Percentiles rank a stretch among this genome's conserved stretches.
Evolutionary conservation across 2,888 invertebrate genomes (phyloP).

Genomic region (Mythimna pallens): DNA sequence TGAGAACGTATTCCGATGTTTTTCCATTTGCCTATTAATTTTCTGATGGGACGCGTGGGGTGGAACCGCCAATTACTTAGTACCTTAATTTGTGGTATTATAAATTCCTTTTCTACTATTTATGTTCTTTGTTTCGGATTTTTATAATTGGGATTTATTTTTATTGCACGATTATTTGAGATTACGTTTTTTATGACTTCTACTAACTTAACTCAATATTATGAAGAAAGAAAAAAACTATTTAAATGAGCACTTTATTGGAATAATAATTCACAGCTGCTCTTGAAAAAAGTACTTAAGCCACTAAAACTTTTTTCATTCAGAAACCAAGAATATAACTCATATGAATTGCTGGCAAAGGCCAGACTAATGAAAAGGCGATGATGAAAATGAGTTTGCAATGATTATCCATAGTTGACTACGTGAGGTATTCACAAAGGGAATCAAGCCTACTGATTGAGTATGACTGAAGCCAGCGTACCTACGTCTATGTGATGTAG

Average conservation of each 20-base stretch:
- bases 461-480: slow-evolving; percentile 24
- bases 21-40: slow-evolving; percentile 67
- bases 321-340: slow-evolving; percentile 10
- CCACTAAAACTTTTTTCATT: slow-evolving; percentile 19
- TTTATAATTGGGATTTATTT: slow-evolving; percentile 43
- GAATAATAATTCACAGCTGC: slow-evolving; percentile 28
- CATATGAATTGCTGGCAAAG: slow-evolving; percentile 11
- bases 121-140: slow-evolving; percentile 44
- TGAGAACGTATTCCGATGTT: slow-evolving; percentile 53
- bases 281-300: background rate
- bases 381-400: slow-evolving; percentile 49
- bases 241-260: slow-evolving; percentile 21
- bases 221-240: slow-evolving; percentile 7
- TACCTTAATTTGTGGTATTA: slow-evolving; percentile 59
- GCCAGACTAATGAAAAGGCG: slow-evolving; percentile 16
- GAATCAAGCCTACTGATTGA: slow-evolving; percentile 34
- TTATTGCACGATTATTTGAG: slow-evolving; percentile 17
- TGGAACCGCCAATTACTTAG: slow-evolving; percentile 64
- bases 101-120: slow-evolving; percentile 54
- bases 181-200: background rate
- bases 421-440: slow-evolving; percentile 53
- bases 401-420: slow-evolving; percentile 50
- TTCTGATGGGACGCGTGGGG: slow-evolving; percentile 51
- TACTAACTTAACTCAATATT: background rate
- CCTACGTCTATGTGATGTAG: background rate